These are phyloP conservation scores for Cardiocondyla obscurior DNA, from an alignment of 1,140 invertebrate species.

Conservation along the genomic window DNA sequence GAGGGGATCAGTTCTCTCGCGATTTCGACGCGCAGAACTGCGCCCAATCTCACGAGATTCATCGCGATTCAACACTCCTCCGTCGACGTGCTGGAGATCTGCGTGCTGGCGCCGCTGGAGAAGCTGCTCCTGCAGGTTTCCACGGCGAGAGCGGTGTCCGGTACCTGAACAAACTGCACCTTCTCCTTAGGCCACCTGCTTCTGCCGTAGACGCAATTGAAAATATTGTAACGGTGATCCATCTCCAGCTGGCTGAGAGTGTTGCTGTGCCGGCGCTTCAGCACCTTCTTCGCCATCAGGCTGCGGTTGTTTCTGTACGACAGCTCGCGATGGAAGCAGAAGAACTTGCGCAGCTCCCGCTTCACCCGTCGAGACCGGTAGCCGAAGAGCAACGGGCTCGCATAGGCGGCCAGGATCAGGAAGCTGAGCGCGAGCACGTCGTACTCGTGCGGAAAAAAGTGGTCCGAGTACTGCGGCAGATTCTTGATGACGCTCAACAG, in stretches of 20 bases:
- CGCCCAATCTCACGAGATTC: background rate
- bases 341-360: constrained; percentile 87
- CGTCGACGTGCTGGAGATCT: constrained; percentile 83
- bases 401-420: constrained; percentile 87
- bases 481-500: constrained; percentile 83
- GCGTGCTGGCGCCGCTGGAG: constrained; percentile 84
- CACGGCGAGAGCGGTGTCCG: constrained; percentile 81
- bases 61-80: constrained; percentile 77
- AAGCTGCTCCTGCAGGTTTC: constrained; percentile 85
- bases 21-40: background rate
- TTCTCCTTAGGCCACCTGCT: constrained; percentile 82
- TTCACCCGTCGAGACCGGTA: constrained; percentile 90
- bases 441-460: constrained; percentile 78
- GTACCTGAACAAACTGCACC: constrained; percentile 82
- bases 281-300: constrained; percentile 81
- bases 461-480: constrained; percentile 78
- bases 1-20: background rate
- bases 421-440: constrained; percentile 86
- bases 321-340: constrained; percentile 82
- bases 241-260: constrained; percentile 76
- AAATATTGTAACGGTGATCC: constrained; percentile 79
- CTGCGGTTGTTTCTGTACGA: constrained; percentile 82
- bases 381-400: constrained; percentile 91
- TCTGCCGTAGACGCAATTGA: constrained; percentile 80
- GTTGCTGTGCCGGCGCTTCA: constrained; percentile 78